These are phyloP conservation scores for Beris morrisii DNA, from an alignment of 2,888 invertebrate genomes.

Conservation along the genomic window DNA sequence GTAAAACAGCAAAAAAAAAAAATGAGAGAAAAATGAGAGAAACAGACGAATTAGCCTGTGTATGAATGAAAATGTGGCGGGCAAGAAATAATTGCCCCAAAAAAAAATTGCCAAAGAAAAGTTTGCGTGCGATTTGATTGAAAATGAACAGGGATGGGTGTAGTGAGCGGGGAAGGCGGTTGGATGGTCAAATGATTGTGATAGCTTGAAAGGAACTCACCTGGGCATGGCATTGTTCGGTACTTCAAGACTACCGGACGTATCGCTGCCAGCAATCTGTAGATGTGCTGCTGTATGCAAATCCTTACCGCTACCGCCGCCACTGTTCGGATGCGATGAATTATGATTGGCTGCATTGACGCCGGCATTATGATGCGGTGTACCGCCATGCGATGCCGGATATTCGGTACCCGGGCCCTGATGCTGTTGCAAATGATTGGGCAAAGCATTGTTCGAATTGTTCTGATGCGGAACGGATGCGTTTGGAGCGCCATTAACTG, in stretches of 20 bases:
- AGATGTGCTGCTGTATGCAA: slow-evolving; percentile 39
- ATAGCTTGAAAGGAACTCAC: slow-evolving; percentile 40
- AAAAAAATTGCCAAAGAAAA: no score
- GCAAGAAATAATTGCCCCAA: background rate
- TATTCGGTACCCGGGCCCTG: slow-evolving; percentile 39
- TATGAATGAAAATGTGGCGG: background rate
- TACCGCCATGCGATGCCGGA: slow-evolving; percentile 46
- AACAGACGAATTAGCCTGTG: background rate
- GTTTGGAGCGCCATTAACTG: slow-evolving; percentile 11
- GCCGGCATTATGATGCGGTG: slow-evolving; percentile 48
- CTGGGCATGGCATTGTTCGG: slow-evolving; percentile 51
- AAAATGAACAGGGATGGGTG: no score
- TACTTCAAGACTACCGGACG: slow-evolving; percentile 50
- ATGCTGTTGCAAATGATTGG: slow-evolving; percentile 18
- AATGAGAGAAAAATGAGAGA: background rate
- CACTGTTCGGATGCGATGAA: slow-evolving; percentile 18
- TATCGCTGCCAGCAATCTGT: slow-evolving; percentile 43
- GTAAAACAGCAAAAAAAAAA: background rate
- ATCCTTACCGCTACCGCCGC: slow-evolving; percentile 39
- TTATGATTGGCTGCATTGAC: slow-evolving; percentile 44
- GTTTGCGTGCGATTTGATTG: no score
- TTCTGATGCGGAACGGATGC: slow-evolving; percentile 40
- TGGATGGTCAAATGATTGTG: no score
- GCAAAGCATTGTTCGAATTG: slow-evolving; percentile 22
- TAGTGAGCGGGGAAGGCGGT: no score